Evolutionary conservation across 2,113 vertebrate species (phyloP).

Genomic region (Petaurus breviceps): DNA sequence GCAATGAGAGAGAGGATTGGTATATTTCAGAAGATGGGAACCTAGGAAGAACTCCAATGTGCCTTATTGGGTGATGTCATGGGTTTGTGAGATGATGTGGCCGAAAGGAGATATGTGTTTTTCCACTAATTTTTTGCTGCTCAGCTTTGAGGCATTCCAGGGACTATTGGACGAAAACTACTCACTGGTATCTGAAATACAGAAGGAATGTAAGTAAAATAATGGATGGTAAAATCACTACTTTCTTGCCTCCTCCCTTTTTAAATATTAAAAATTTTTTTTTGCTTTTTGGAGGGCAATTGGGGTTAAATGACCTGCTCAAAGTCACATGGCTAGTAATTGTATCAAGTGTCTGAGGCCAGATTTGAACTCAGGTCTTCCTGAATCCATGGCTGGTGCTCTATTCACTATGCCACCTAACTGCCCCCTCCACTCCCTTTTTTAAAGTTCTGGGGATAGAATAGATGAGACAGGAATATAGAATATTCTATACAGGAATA

Average conservation of each 20-base stretch:
- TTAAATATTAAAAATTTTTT: background rate
- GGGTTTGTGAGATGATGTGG: background rate
- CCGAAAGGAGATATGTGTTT: background rate
- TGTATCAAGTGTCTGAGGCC: too few relatives aligned
- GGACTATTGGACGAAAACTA: background rate
- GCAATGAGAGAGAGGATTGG: background rate
- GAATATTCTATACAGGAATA: too few relatives aligned
- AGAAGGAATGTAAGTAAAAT: background rate
- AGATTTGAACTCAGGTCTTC: too few relatives aligned
- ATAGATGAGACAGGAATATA: too few relatives aligned
- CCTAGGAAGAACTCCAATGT: background rate
- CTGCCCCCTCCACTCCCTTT: too few relatives aligned
- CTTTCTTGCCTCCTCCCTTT: background rate
- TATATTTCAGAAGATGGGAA: background rate
- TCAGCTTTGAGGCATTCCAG: background rate
- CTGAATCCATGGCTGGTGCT: too few relatives aligned
- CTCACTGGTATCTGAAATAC: background rate
- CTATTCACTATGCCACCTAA: too few relatives aligned
- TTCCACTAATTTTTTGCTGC: background rate
- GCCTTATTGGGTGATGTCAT: background rate
- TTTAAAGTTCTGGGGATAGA: too few relatives aligned
- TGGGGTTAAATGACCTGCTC: too few relatives aligned
- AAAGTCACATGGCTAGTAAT: too few relatives aligned
- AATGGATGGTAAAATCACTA: background rate
- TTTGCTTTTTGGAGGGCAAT: too few relatives aligned